phyloP scores from a whole-genome alignment of 2,888 invertebrate species.

The Eupsilia transversa region DNA sequence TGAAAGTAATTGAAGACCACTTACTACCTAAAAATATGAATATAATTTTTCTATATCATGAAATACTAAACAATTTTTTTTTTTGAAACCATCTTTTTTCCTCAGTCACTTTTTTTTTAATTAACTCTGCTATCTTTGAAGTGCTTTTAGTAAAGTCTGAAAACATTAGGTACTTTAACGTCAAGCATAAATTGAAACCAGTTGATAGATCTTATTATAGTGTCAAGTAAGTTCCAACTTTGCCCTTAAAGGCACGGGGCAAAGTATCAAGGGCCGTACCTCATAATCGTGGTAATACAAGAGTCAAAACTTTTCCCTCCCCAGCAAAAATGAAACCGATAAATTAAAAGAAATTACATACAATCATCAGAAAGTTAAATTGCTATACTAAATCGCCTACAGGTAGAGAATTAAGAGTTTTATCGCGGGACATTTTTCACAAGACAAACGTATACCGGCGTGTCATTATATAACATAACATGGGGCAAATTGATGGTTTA shows the following conservation, averaged over 20 bases:
- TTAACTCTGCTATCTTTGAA: background rate
- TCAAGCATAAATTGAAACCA: too few relatives aligned
- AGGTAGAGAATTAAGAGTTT: conserved; percentile 68
- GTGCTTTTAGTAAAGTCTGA: too few relatives aligned
- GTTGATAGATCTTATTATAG: background rate
- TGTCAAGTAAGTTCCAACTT: background rate
- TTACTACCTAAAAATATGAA: background rate
- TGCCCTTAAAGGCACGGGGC: background rate
- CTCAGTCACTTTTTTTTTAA: background rate
- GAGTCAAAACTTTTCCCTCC: conserved; percentile 29
- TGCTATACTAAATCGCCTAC: conserved; percentile 67
- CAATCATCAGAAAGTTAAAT: conserved; percentile 70
- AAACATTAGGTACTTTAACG: background rate
- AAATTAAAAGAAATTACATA: conserved; percentile 65
- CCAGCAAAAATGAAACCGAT: conserved; percentile 51
- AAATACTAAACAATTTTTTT: too few relatives aligned
- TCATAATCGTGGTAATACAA: conserved; percentile 18
- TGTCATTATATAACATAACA: conserved; percentile 68
- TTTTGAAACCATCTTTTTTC: background rate
- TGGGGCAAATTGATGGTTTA: conserved; percentile 65
- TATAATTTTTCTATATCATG: background rate
- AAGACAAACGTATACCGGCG: conserved; percentile 56
- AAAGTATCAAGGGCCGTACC: conserved; percentile 6
- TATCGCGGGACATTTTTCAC: conserved; percentile 76
- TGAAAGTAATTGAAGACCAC: background rate